Evolutionary conservation across 2,888 invertebrate genomes (phyloP).

Genomic region (Cyaniris semiargus): DNA sequence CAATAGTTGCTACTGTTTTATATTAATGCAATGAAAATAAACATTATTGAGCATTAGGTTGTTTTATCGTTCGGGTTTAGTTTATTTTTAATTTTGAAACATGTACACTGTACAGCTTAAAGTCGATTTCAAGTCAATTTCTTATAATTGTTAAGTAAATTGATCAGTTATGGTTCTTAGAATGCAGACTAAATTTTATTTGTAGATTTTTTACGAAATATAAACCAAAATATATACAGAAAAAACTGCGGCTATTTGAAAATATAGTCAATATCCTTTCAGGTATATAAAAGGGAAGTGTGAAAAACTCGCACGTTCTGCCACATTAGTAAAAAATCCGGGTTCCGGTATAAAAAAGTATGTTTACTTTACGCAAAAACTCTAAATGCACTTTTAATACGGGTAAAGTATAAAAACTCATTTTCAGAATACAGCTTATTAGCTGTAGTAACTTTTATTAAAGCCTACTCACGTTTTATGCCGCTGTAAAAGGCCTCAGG

Average conservation of each 20-base stretch:
- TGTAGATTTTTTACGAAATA: neutral
- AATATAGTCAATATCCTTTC: neutral
- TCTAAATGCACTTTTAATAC: conserved; percentile 22
- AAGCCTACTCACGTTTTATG: conserved; percentile 26
- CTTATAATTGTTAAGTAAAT: too few species aligned
- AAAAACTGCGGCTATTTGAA: neutral
- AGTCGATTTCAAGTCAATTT: too few species aligned
- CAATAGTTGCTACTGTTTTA: neutral
- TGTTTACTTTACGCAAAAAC: neutral
- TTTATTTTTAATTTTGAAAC: too few species aligned
- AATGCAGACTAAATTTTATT: too few species aligned
- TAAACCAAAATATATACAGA: neutral
- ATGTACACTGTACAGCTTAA: too few species aligned
- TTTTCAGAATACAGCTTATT: conserved; percentile 24
- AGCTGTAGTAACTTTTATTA: conserved; percentile 14
- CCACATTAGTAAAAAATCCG: neutral
- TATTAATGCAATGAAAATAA: neutral
- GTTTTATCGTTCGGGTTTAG: too few species aligned
- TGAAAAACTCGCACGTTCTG: neutral
- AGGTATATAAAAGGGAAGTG: neutral
- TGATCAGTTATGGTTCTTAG: too few species aligned
- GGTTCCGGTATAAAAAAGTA: neutral
- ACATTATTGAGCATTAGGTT: neutral
- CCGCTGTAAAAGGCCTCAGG: neutral
- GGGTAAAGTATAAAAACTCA: conserved; percentile 10